Conservation (phyloP, 2,888 invertebrate genomes). For the Eudemis profundana region DNA sequence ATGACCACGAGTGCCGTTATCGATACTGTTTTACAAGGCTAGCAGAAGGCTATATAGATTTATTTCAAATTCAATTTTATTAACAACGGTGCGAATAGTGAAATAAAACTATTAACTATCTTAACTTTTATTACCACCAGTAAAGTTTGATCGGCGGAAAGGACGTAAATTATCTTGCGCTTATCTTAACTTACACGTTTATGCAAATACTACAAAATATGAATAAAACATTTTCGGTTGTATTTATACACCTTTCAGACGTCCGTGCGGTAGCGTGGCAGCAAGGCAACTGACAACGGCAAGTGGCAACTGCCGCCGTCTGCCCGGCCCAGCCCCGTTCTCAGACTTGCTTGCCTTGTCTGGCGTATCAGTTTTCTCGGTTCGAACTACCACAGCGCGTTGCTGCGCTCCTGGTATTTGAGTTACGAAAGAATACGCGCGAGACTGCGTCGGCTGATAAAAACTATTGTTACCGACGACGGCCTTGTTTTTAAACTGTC, state of each 20-base stretch:
- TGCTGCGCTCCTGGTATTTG: constrained; percentile 79
- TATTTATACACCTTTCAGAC: no score
- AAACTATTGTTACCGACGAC: constrained; percentile 38
- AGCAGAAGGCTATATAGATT: constrained; percentile 31
- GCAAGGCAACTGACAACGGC: constrained; percentile 36
- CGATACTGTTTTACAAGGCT: constrained; percentile 40
- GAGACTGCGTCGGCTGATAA: constrained; percentile 61
- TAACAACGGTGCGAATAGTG: constrained; percentile 20
- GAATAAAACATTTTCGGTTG: constrained; percentile 48
- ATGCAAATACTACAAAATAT: background rate
- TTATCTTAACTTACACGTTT: background rate
- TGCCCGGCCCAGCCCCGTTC: constrained; percentile 53
- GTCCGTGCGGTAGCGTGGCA: constrained; percentile 43
- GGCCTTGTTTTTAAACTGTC: constrained; percentile 31
- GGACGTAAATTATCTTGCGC: background rate
- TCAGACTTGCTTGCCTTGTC: constrained; percentile 78
- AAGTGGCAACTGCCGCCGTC: constrained; percentile 45
- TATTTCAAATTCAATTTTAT: constrained; percentile 17
- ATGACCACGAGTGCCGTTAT: constrained; percentile 64
- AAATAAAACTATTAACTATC: constrained; percentile 1
- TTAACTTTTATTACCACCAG: background rate
- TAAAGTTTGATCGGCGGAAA: background rate
- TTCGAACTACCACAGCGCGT: constrained; percentile 56
- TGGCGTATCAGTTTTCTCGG: constrained; percentile 75
- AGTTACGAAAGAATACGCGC: constrained; percentile 82